Base-by-base conservation (phyloP, 2,888 invertebrate genomes). In the Drepanosiphum platanoidis region DNA sequence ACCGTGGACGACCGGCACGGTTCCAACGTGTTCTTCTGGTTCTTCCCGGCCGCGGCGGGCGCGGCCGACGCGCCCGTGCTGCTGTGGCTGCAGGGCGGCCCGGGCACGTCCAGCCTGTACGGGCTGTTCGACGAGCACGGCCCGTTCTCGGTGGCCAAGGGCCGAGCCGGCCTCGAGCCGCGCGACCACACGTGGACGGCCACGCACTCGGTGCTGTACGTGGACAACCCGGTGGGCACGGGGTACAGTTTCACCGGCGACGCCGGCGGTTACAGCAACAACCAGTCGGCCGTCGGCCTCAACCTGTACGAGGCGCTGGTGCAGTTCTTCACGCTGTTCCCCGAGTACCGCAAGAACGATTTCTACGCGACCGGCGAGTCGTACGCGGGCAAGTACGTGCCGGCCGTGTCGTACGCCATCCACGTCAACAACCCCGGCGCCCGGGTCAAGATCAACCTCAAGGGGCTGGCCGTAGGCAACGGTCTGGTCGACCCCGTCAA, bases 171-270 rank as follows among this genome's bases (percentile, higher is more conserved):
- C 7, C 83, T 83, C 22, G 18, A 91, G 91, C 90, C 92, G 87
- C 92, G 96, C 66, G 92, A 94, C 88, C 94, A 94, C 88, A 93
- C 94, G 13, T 98, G 97, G 97, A 94, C 93, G 84, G 90, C 92
- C 66, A 93, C 93, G 15, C 95, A 95, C 89, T 93, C 94, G 88
- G 90, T 97, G 68, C 92, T 98, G 83, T 98, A 95, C 89, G 94
- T 98, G 86, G 97, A 98, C 89, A 97, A 96, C 90, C 97, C 97
- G 0, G 97, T 96, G 0, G 96, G 97, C 2, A 95, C 96, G 3
- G 97, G 97, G 0, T 98, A 94, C 89, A 97, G 97, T 90, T 97
- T 96, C 88, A 96, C 97, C 0, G 92, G 93, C 1, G 90, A 92
- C 84, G 93, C 94, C 32, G 92, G 90, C 84, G 97, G 97, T 0